Conservation (phyloP, 2,797 vertebrate species). For the Chelidonichthys spinosus region DNA sequence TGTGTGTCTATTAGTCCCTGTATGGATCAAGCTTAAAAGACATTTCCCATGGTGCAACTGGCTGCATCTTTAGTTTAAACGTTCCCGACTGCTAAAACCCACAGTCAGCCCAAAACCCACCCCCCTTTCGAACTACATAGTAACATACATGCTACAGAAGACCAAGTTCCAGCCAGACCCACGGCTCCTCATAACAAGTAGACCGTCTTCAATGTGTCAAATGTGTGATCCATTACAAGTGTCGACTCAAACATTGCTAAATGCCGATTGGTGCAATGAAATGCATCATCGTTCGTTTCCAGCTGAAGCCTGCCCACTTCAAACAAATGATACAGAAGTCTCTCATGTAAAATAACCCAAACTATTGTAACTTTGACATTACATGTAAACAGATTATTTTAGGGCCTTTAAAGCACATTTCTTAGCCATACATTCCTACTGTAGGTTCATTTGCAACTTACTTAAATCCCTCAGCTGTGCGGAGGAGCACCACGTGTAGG, state of each 20-base stretch:
- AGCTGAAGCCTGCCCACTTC: not conserved
- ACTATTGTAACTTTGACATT: not conserved
- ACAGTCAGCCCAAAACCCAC: not conserved
- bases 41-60: not conserved
- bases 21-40: not conserved
- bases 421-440: not conserved
- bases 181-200: too few relatives aligned
- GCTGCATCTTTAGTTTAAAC: not conserved
- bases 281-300: not conserved
- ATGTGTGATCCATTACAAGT: not conserved
- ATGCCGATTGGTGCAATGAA: not conserved
- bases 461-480: conserved; percentile 3
- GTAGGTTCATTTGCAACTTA: conserved; percentile 2
- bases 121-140: not conserved
- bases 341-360: not conserved
- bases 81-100: not conserved
- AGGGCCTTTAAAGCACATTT: conserved; percentile 29
- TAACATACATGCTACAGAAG: not conserved
- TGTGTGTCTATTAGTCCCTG: not conserved
- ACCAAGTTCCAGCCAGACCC: too few relatives aligned
- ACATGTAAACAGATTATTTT: not conserved
- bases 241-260: not conserved
- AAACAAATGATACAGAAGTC: not conserved
- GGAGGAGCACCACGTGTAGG: not conserved
- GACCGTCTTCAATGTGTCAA: too few relatives aligned